Percentiles rank a stretch among this genome's conserved stretches.
phyloP scores from a whole-genome alignment of 1,140 invertebrate genomes.

The Mactra quadrangularis region DNA sequence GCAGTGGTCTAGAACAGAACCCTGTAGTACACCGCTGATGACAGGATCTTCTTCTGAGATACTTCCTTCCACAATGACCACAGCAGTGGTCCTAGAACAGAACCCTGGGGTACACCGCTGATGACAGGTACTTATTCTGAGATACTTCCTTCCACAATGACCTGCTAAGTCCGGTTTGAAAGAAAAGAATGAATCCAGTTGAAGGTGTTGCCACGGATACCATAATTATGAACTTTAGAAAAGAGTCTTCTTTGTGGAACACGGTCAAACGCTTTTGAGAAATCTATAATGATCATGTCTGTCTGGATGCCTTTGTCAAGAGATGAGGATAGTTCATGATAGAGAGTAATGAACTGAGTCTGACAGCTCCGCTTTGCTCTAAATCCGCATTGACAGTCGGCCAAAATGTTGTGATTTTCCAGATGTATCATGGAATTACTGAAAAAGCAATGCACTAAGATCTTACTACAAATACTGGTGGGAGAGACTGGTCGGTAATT shows the following conservation, averaged over 20 bases:
- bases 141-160: too few relatives aligned
- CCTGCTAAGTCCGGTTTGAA: background rate
- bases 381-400: background rate
- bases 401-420: background rate
- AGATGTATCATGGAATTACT: background rate
- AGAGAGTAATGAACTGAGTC: slow-evolving; percentile 3
- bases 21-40: background rate
- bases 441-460: background rate
- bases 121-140: background rate
- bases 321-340: background rate
- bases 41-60: background rate
- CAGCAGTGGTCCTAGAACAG: too few relatives aligned
- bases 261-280: background rate
- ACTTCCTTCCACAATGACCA: background rate
- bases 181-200: background rate
- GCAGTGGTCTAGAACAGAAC: background rate
- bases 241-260: background rate
- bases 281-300: too few relatives aligned
- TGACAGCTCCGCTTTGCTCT: background rate
- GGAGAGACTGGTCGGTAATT: too few relatives aligned
- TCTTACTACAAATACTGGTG: background rate
- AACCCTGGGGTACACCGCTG: too few relatives aligned
- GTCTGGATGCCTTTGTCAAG: too few relatives aligned
- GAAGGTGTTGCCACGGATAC: background rate
- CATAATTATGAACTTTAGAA: background rate